phyloP scores from a whole-genome alignment of 2,797 vertebrate species.

The Darevskia mixta region DNA sequence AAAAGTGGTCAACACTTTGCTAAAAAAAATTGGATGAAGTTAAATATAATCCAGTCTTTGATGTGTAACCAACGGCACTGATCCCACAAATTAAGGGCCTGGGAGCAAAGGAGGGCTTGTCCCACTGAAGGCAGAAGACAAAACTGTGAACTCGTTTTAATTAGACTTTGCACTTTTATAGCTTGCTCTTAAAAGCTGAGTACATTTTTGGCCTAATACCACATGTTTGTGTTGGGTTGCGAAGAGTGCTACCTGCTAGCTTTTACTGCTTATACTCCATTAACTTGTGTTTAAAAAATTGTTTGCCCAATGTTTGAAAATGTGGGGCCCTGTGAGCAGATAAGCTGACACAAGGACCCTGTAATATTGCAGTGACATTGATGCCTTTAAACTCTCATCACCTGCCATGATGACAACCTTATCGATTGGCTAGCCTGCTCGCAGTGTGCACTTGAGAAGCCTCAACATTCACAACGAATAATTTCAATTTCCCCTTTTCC shows the following conservation, averaged over 20 bases:
- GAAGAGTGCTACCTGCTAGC: not conserved
- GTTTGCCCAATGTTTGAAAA: not conserved
- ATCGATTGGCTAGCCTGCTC: not conserved
- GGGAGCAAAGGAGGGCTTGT: not conserved
- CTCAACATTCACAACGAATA: not conserved
- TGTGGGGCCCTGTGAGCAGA: not conserved
- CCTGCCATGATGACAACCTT: not conserved
- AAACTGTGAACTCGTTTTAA: not conserved
- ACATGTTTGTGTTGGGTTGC: not conserved
- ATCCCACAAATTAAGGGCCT: not conserved
- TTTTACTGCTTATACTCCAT: not conserved
- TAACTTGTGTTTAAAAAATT: not conserved
- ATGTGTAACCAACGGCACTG: not conserved
- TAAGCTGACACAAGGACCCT: not conserved
- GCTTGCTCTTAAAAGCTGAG: not conserved
- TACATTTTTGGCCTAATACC: not conserved
- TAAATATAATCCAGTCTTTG: not conserved
- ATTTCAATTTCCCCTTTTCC: not conserved
- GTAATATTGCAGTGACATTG: not conserved
- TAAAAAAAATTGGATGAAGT: not conserved
- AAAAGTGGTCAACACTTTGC: slow-evolving; percentile 17
- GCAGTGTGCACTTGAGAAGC: not conserved
- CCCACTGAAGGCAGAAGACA: not conserved
- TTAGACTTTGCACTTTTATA: not conserved
- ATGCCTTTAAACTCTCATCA: not conserved